These are phyloP conservation scores for Hypolimnas misippus DNA, from an alignment of 2,888 invertebrate genomes.

Conservation along the genomic window DNA sequence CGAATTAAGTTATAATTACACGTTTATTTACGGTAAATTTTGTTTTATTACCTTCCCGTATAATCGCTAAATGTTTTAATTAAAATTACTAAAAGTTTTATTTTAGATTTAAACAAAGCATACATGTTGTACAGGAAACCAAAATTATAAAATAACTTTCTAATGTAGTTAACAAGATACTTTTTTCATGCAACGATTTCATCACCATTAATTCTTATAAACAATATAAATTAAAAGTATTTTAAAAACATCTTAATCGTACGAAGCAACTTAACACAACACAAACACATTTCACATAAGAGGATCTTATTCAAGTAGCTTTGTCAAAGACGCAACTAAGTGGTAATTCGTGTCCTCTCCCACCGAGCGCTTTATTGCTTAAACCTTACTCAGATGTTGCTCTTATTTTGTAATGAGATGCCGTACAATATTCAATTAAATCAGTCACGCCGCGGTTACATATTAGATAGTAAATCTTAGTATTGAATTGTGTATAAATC, in stretches of 20 bases:
- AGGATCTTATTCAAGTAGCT: slow-evolving; percentile 30
- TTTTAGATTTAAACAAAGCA: no score
- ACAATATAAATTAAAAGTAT: background rate
- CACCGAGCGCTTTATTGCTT: slow-evolving; percentile 58
- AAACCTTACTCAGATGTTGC: slow-evolving; percentile 53
- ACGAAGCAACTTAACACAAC: background rate
- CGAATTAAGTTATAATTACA: background rate
- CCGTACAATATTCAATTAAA: slow-evolving; percentile 55
- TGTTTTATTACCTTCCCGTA: no score
- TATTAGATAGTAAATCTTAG: slow-evolving; percentile 47
- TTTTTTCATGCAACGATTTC: no score
- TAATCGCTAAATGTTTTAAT: no score
- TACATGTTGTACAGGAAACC: no score
- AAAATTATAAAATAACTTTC: no score
- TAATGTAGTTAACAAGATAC: no score
- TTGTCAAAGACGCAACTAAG: slow-evolving; percentile 38
- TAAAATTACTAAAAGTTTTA: no score
- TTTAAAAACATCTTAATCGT: background rate
- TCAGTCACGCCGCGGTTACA: slow-evolving; percentile 42
- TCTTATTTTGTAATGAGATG: slow-evolving; percentile 63
- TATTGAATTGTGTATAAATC: slow-evolving; percentile 11
- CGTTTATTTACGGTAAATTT: background rate
- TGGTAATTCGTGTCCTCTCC: slow-evolving; percentile 62
- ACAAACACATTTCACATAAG: slow-evolving; percentile 31
- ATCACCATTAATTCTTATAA: background rate